Base-by-base conservation (phyloP, 2,888 invertebrate species). In the Eulithis prunata region DNA sequence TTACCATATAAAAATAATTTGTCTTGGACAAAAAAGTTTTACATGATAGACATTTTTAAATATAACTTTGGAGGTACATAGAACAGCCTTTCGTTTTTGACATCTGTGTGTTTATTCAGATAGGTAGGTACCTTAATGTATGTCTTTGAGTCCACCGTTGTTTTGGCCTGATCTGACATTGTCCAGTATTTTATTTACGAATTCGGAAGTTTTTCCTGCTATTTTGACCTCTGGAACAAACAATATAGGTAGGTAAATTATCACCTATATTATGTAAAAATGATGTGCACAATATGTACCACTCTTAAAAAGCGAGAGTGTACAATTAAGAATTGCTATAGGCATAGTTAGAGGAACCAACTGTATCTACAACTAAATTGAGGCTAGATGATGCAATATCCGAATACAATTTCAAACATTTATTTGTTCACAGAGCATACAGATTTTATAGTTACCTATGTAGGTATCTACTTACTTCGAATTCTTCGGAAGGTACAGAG, bases 191-290 rank as follows among this genome's bases (percentile, higher is more conserved):
- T 95, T 96, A 88, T 99, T 99, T 49, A 99, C 99, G 88, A 97
- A 99, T 78, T 98, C 98, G 11, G 98, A 98, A 56, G 98, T 97
- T 78, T 96, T 95, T 60, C 98, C 98, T 58, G 98, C 99, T 83
- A 99, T 97, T 94, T 95, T 96, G 60, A 96, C 90, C 90, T 96
- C 98, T 97, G 94, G 62, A 95, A 93, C 62, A 75, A 75, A 56
- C 56, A 21, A 41, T 12, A 28, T 41, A 41, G 8, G 8, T 41
- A 41, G 8, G 5, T 8, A 10, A 7, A 1, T 41, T 0, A 8
- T 8, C 5, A 38, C 3, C 8, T 7, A 38, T 38, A 38, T 38
- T 38, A 38, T 21, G 21, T 2, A 21, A 21, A 21, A 21, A 21
- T 21, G 21, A 21, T 21, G 21, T 21, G 21, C 21, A 21, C 21